Conservation (phyloP, 2,797 vertebrate genomes). For the Synanceia verrucosa region DNA sequence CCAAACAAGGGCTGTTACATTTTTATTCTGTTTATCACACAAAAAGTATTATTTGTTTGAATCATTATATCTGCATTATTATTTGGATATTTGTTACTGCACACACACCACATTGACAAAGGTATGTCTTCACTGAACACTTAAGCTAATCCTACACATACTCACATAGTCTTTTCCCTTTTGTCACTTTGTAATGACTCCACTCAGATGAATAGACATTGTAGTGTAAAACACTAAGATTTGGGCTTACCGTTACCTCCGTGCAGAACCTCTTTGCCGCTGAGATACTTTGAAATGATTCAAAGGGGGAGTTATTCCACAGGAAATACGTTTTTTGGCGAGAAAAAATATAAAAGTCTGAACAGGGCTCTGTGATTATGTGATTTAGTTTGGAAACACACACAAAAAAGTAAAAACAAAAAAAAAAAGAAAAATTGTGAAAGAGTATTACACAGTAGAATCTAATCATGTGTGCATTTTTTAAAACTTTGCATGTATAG, state of each 20-base stretch:
- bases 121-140: background rate
- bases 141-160: background rate
- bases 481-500: background rate
- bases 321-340: conserved; percentile 62
- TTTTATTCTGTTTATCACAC: too few relatives aligned
- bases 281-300: conserved; percentile 40
- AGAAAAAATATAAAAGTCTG: conserved; percentile 11
- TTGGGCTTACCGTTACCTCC: conserved; percentile 53
- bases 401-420: background rate
- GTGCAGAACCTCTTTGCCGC: conserved; percentile 23
- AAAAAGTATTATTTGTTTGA: too few relatives aligned
- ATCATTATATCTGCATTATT: background rate
- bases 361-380: background rate
- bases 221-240: conserved; percentile 7
- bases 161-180: too few relatives aligned
- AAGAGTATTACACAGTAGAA: background rate
- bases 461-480: background rate
- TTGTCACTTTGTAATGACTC: background rate
- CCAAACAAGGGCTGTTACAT: background rate
- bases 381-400: background rate
- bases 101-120: background rate
- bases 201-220: background rate
- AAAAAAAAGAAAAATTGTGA: background rate
- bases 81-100: background rate
- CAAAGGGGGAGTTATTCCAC: conserved; percentile 55